Evolutionary conservation across 1,140 invertebrate species (phyloP).

Genomic region (Melanaphis sacchari): DNA sequence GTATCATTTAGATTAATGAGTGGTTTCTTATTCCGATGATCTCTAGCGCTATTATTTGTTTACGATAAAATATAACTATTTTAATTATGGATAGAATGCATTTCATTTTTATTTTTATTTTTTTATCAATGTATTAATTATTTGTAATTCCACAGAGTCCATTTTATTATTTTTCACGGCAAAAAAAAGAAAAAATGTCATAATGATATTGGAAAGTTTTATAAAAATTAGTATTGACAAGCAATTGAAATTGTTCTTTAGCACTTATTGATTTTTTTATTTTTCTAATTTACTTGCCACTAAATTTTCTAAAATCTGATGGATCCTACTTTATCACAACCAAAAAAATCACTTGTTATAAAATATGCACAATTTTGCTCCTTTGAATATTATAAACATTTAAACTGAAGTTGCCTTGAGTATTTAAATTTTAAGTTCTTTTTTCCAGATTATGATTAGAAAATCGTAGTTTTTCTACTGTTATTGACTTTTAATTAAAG

Average conservation of each 20-base stretch:
- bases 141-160: background rate
- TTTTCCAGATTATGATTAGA: background rate
- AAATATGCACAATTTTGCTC: no score
- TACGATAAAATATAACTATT: conserved; percentile 59
- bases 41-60: conserved; percentile 58
- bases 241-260: background rate
- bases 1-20: no score
- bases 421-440: conserved; percentile 21
- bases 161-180: background rate
- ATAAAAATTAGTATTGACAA: background rate
- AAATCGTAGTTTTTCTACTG: background rate
- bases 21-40: conserved; percentile 56
- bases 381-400: conserved; percentile 8
- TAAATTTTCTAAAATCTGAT: background rate
- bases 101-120: background rate
- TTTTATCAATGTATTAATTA: background rate
- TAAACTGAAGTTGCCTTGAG: background rate
- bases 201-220: background rate
- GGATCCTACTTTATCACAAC: background rate
- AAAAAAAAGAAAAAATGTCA: background rate
- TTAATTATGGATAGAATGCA: conserved; percentile 55
- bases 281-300: background rate
- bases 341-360: background rate
- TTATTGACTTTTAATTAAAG: background rate
- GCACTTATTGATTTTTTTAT: background rate